phyloP scores from a whole-genome alignment of 1,140 invertebrate species.

The Bombus ignitus region DNA sequence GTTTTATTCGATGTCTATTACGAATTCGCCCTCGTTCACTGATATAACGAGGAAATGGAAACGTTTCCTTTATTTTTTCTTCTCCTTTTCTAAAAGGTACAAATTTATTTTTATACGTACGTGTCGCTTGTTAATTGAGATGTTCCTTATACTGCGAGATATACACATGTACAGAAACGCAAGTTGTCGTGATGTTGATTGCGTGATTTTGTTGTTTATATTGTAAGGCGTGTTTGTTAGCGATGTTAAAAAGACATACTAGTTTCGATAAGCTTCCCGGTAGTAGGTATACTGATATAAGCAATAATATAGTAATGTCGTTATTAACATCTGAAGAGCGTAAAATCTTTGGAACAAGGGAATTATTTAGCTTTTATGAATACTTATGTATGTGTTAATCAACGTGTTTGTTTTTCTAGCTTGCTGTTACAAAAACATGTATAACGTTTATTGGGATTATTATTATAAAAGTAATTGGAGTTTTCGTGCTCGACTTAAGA shows the following conservation, averaged over 20 bases:
- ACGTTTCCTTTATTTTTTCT: background rate
- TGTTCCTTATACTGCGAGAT: slow-evolving; percentile 2
- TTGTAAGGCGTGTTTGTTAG: slow-evolving; percentile 9
- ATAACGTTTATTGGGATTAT: background rate
- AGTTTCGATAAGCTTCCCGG: background rate
- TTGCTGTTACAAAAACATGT: slow-evolving; percentile 7
- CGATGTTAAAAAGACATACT: background rate
- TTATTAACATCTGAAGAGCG: background rate
- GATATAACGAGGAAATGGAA: background rate
- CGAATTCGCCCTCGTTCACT: background rate
- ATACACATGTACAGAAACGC: slow-evolving; percentile 7
- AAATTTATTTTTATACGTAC: background rate
- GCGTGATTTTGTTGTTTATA: background rate
- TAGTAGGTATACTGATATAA: background rate
- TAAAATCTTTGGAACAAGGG: background rate
- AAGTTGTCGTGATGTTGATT: background rate
- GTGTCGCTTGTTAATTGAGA: background rate
- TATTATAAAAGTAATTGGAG: background rate
- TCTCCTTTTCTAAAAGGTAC: background rate
- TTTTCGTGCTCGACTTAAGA: background rate
- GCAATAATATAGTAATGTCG: background rate
- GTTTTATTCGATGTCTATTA: background rate
- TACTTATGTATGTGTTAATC: background rate
- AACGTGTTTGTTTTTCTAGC: slow-evolving; percentile 21
- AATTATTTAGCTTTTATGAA: background rate